Conservation (phyloP, 2,888 invertebrate genomes). For the Himalopsyche japonica region DNA sequence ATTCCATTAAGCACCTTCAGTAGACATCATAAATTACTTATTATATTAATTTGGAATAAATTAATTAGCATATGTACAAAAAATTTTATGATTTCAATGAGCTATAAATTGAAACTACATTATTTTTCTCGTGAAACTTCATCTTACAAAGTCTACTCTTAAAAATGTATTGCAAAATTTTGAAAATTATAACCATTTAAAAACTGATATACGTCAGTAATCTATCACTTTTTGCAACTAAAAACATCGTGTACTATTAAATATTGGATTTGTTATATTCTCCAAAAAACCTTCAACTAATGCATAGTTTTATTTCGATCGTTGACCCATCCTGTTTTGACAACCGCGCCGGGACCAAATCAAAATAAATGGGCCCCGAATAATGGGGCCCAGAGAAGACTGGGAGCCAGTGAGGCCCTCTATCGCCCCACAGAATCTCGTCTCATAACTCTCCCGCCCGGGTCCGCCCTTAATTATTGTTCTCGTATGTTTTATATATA, state of each 20-base stretch:
- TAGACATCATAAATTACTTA: no score
- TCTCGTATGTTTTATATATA: constrained; percentile 27
- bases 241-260: background rate
- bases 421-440: constrained; percentile 36
- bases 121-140: no score
- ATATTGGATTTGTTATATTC: background rate
- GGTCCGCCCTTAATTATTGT: constrained; percentile 37
- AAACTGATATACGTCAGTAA: no score
- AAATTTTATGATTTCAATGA: no score
- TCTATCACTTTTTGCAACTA: no score
- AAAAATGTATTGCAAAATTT: no score
- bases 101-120: no score
- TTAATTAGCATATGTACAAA: no score
- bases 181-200: no score
- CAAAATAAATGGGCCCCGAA: constrained; percentile 30
- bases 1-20: no score
- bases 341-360: constrained; percentile 27
- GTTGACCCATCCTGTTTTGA: constrained; percentile 25
- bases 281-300: background rate
- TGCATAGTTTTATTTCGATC: background rate
- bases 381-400: constrained; percentile 5
- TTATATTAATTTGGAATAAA: no score
- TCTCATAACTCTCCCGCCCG: constrained; percentile 30
- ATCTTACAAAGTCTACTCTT: no score
- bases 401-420: constrained; percentile 19